These are phyloP conservation scores for Ispidina lecontei DNA, from an alignment of 2,797 vertebrate species.

Conservation along the genomic window DNA sequence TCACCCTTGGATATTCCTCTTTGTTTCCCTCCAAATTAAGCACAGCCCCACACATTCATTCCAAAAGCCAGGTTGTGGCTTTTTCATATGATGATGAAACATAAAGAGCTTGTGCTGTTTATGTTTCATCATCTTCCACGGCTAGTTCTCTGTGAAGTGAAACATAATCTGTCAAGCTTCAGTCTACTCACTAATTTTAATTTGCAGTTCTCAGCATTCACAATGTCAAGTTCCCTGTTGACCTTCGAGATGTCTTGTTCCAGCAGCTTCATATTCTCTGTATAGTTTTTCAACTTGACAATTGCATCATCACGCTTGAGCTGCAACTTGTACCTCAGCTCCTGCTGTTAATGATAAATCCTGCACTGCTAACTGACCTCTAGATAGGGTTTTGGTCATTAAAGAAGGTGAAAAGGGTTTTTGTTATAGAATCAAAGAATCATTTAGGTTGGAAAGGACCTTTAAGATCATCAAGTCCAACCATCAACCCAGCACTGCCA, in stretches of 20 bases:
- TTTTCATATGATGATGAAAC: no score
- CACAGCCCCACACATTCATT: background rate
- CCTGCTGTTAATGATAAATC: conserved; percentile 40
- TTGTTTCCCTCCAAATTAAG: background rate
- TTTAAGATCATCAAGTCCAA: background rate
- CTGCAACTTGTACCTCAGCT: background rate
- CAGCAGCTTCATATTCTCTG: conserved; percentile 51
- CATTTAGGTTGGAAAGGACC: background rate
- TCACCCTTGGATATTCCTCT: background rate
- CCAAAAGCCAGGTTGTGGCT: background rate
- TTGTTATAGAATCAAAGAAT: background rate
- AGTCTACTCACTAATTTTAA: conserved; percentile 72
- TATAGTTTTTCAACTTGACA: background rate
- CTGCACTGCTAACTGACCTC: background rate
- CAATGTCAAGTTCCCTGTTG: conserved; percentile 54
- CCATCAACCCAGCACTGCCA: background rate
- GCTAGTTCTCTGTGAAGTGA: background rate
- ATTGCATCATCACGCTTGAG: background rate
- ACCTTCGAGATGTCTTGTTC: conserved; percentile 71
- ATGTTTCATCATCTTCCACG: background rate
- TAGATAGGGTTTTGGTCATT: background rate
- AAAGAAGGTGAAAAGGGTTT: background rate
- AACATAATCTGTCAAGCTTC: background rate
- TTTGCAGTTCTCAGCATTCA: conserved; percentile 68
- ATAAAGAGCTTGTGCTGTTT: background rate